These are phyloP conservation scores for Liparis tanakae DNA, from an alignment of 2,797 vertebrate genomes.

Conservation along the genomic window DNA sequence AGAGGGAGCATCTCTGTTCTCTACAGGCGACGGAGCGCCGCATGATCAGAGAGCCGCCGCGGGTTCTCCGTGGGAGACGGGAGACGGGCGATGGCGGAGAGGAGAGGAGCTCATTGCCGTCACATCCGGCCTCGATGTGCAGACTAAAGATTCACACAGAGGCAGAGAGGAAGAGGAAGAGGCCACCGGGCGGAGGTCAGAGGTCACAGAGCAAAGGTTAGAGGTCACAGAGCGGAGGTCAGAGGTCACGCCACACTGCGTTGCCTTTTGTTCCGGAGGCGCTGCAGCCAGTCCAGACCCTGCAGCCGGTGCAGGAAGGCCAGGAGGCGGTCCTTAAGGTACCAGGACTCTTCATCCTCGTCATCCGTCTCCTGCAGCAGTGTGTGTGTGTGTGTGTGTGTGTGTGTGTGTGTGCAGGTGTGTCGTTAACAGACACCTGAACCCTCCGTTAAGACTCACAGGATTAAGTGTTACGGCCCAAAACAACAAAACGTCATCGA, in stretches of 20 bases:
- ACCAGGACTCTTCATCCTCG: conserved; percentile 80
- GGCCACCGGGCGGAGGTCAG: conserved; percentile 39
- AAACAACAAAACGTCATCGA: neutral
- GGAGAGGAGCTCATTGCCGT: neutral
- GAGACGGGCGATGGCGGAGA: neutral
- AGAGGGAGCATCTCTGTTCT: conserved; percentile 50
- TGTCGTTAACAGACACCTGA: conserved; percentile 7
- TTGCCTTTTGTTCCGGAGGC: conserved; percentile 88
- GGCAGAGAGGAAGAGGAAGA: conserved; percentile 9
- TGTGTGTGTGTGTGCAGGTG: conserved; percentile 41
- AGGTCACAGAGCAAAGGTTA: conserved; percentile 59
- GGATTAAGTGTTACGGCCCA: neutral
- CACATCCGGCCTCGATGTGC: neutral
- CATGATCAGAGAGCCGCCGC: conserved; percentile 29
- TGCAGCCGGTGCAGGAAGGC: conserved; percentile 85
- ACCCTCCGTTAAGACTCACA: neutral
- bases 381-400: conserved; percentile 46
- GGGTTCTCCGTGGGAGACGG: conserved; percentile 6
- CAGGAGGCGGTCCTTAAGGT: conserved; percentile 81
- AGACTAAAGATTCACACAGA: conserved; percentile 33
- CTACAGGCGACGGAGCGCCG: conserved; percentile 25
- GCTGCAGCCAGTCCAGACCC: conserved; percentile 78
- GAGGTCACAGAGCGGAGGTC: conserved; percentile 54
- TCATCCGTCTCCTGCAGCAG: conserved; percentile 74
- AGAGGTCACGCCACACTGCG: conserved; percentile 74